Conservation (phyloP, 35 echinoderm and acorn worm genomes). For the Ptychodera flava region DNA sequence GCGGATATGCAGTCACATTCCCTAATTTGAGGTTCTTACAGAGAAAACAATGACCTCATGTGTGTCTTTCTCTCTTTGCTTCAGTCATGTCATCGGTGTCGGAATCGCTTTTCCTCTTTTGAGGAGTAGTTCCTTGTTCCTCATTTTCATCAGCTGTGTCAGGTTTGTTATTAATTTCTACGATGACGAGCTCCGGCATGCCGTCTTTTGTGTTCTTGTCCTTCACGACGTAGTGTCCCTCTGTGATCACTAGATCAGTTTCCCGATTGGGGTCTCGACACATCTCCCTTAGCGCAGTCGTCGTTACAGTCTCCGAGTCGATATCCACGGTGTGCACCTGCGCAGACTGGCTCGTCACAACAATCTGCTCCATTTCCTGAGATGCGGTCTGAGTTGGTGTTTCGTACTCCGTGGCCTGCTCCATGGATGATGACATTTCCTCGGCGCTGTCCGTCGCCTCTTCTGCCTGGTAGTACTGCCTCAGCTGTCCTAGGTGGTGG, state of each 20-base stretch:
- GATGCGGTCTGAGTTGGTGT: too few species aligned
- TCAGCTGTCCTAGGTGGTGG: slow-evolving; percentile 36
- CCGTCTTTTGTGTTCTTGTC: background rate
- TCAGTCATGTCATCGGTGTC: background rate
- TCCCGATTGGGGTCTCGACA: background rate
- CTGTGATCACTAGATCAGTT: background rate
- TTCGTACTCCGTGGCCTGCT: too few species aligned
- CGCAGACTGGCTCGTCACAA: background rate
- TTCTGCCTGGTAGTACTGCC: slow-evolving; percentile 15
- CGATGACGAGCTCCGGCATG: background rate
- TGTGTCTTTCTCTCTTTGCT: background rate
- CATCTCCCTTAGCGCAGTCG: background rate
- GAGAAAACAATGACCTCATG: too few species aligned
- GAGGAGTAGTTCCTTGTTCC: background rate
- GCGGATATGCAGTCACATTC: too few species aligned
- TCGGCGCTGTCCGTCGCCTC: too few species aligned
- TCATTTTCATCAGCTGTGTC: background rate
- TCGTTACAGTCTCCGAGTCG: background rate
- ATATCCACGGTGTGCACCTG: background rate
- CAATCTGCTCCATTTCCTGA: background rate
- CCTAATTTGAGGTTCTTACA: too few species aligned
- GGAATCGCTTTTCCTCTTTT: background rate
- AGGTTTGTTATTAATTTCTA: background rate
- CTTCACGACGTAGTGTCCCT: background rate
- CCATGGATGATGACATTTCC: too few species aligned